Base-by-base conservation (phyloP, 2,113 vertebrate species). In the Corythaixoides concolor region DNA sequence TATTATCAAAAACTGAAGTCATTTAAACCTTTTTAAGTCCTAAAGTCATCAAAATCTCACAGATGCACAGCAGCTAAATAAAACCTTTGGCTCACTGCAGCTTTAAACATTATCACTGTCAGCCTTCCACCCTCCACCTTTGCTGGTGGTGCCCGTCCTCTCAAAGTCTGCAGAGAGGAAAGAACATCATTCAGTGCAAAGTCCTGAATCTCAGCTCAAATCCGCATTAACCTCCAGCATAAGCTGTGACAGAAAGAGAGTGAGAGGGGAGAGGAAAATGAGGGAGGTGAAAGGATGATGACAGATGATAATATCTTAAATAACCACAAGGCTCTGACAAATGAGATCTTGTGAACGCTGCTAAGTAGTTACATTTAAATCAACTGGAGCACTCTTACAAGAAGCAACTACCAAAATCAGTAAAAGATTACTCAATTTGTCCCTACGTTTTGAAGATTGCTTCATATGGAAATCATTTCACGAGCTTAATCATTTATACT, bases 301-400 rank as follows among this genome's bases (percentile, higher is more conserved):
- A 97, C 89, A 96, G 89, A 94, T 73, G 77, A 93, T 95, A 95
- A 32, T 37, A 96, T 91, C 94, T 96, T 93, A 95, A 95, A 94
- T 64, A 94, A 97, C 74, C 93, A 85, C 74, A 85, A 85, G 66
- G 62, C 69, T 93, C 78, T 95, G 89, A 95, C 91, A 96, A 94
- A 96, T 82, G 81, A 77, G 89, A 85, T 75, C 76, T 59, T 82
- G 60, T 72, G 87, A 96, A 91, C 0, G 0, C 76, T 94, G 80
- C 84, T 92, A 91, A 97, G 88, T 68, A 93, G 68, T 64, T 92
- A 80, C 52, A 81, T 70, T 94, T 74, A 93, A 83, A 88, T 93
- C 92, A 94, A 86, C 59, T 49, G 55, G 39, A 88, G 59, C 39
- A 50, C 70, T 86, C 82, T 22, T 53, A 15, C 15, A 85, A 93